These are phyloP conservation scores for Hippocampus guttulatus DNA, from an alignment of 2,113 vertebrate species.

Conservation along the genomic window DNA sequence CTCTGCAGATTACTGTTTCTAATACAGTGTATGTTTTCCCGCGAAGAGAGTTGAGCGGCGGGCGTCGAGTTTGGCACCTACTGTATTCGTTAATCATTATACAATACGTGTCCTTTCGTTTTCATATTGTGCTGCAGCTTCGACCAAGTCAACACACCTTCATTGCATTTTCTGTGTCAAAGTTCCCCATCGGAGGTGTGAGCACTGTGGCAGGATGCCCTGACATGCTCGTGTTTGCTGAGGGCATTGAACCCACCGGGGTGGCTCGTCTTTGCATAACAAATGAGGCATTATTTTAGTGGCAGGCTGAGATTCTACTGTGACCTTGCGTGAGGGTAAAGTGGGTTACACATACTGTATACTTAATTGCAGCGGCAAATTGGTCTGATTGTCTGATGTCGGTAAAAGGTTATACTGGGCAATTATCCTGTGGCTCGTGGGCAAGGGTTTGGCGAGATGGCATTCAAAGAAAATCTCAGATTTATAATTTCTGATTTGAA, in stretches of 20 bases:
- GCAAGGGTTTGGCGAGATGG: too few relatives aligned
- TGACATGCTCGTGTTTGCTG: constrained; percentile 31
- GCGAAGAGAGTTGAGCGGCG: too few relatives aligned
- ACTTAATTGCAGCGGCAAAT: not conserved
- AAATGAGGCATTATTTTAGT: constrained; percentile 13
- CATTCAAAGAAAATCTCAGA: too few relatives aligned
- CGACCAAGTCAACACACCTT: constrained; percentile 4
- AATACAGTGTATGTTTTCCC: too few relatives aligned
- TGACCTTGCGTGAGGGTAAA: not conserved
- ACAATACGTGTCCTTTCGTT: too few relatives aligned
- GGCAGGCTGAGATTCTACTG: constrained; percentile 12
- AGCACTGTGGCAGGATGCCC: not conserved
- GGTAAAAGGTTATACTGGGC: not conserved
- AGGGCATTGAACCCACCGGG: constrained; percentile 24
- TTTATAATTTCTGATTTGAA: too few relatives aligned
- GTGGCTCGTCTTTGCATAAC: constrained; percentile 25
- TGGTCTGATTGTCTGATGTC: not conserved
- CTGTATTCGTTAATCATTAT: too few relatives aligned
- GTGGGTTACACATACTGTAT: not conserved
- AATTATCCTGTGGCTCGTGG: not conserved
- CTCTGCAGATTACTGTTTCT: not conserved
- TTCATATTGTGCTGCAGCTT: not conserved
- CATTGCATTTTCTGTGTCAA: not conserved
- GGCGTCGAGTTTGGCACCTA: too few relatives aligned
- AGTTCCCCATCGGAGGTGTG: not conserved